A percentile compares a stretch with the other conserved stretches of the same genome.
These are phyloP conservation scores for Tor tambroides DNA, from an alignment of 2,113 vertebrate species.

Conservation along the genomic window DNA sequence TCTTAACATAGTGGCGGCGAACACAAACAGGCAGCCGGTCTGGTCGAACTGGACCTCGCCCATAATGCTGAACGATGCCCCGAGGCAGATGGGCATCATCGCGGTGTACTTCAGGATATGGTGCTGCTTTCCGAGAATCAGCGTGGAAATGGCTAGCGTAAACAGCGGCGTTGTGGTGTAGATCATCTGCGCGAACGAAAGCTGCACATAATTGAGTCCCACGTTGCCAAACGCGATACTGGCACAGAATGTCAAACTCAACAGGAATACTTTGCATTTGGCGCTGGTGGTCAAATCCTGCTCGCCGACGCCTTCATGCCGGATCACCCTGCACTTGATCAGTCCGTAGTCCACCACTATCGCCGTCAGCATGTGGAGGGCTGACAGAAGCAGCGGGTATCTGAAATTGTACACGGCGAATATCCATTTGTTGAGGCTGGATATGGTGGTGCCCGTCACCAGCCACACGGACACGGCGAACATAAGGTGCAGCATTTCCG, in stretches of 20 bases:
- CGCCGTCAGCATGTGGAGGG: conserved; percentile 93
- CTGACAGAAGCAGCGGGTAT: conserved; percentile 90
- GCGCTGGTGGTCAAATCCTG: conserved; percentile 71
- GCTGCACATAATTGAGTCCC: conserved; percentile 90
- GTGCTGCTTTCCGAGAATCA: conserved; percentile 86
- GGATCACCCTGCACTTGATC: conserved; percentile 74
- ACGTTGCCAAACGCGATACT: conserved; percentile 94
- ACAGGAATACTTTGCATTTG: conserved; percentile 83
- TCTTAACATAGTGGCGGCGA: conserved; percentile 90
- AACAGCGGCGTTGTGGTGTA: conserved; percentile 93
- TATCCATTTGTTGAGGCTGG: conserved; percentile 98
- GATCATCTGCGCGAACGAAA: conserved; percentile 95
- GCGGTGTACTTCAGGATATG: conserved; percentile 89
- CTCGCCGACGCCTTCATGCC: conserved; percentile 52
- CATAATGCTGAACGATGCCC: conserved; percentile 90
- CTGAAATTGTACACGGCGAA: conserved; percentile 90
- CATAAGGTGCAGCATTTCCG: conserved; percentile 79
- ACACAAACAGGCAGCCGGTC: conserved; percentile 88
- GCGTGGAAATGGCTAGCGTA: conserved; percentile 86
- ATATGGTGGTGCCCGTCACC: conserved; percentile 89
- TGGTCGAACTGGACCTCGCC: conserved; percentile 87
- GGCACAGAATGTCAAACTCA: conserved; percentile 92
- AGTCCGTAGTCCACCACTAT: conserved; percentile 86
- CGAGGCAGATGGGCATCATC: conserved; percentile 94
- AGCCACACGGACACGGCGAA: conserved; percentile 87